Percentiles rank a stretch among this genome's conserved stretches.
Conservation (phyloP, 30 jellyfish, hydroid and myxozoan species). For the Cassiopea xamachana region DNA sequence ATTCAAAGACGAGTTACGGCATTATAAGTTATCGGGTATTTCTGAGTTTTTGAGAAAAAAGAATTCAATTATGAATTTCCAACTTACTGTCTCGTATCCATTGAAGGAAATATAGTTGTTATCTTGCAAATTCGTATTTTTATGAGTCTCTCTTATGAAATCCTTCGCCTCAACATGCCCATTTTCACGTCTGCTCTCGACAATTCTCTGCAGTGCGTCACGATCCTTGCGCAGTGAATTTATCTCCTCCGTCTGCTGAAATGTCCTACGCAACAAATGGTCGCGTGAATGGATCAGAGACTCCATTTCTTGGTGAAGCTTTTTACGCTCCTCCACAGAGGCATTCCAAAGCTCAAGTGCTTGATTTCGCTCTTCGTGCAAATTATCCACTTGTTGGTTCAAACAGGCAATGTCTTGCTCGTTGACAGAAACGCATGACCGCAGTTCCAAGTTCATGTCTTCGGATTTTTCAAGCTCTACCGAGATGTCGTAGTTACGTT, state of each 20-base stretch:
- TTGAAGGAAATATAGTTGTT: background rate
- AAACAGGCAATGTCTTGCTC: constrained; percentile 57
- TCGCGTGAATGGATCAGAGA: constrained; percentile 72
- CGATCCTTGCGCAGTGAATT: constrained; percentile 53
- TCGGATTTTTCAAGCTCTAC: constrained; percentile 44
- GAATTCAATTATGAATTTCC: background rate
- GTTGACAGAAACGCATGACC: background rate
- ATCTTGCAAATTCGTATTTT: background rate
- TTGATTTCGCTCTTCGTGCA: constrained; percentile 77
- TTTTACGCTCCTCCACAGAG: constrained; percentile 83
- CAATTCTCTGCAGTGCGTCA: constrained; percentile 55
- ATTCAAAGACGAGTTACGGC: too few relatives aligned
- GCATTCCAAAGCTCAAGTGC: constrained; percentile 83
- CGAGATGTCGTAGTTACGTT: constrained; percentile 58
- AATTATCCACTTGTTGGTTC: constrained; percentile 65
- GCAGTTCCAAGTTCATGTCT: constrained; percentile 35
- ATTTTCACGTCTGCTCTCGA: constrained; percentile 16
- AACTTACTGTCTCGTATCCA: background rate
- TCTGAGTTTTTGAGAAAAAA: too few relatives aligned
- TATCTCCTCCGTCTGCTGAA: constrained; percentile 79
- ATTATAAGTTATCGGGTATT: too few relatives aligned
- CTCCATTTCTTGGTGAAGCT: constrained; percentile 80
- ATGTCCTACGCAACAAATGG: constrained; percentile 63
- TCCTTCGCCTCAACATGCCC: constrained; percentile 10
- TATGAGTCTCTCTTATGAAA: background rate